phyloP scores from a whole-genome alignment of 2,113 vertebrate genomes.

The mouse (Mus musculus) region DNA sequence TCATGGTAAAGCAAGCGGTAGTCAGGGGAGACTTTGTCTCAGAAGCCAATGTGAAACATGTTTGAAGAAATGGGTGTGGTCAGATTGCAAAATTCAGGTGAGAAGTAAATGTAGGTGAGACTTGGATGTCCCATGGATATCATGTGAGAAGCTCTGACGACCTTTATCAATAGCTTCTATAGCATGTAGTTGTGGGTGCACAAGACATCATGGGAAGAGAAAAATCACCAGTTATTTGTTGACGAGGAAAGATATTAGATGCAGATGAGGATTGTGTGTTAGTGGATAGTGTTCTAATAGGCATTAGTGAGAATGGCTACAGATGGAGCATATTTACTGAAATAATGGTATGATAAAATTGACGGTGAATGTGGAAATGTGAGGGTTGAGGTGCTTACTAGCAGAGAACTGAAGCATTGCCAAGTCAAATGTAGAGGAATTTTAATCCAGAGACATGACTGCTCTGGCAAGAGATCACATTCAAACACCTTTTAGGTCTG shows the following conservation, averaged over 20 bases:
- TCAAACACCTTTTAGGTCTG: no score
- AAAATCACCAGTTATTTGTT: background rate
- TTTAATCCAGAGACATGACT: no score
- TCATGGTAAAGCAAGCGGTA: background rate
- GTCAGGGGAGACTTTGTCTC: background rate
- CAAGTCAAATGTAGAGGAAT: background rate
- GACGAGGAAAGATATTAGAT: background rate
- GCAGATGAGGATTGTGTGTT: background rate
- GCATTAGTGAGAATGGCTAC: background rate
- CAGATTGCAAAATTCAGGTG: background rate
- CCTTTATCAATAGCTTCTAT: background rate
- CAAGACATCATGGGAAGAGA: background rate
- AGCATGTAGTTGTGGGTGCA: background rate
- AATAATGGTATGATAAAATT: background rate
- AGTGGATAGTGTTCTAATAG: background rate
- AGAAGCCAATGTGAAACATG: background rate
- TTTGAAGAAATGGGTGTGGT: background rate
- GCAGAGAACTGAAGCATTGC: background rate
- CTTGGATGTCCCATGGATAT: background rate
- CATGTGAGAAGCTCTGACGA: background rate
- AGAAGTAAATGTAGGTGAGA: background rate
- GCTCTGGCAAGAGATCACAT: no score
- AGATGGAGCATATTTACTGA: background rate
- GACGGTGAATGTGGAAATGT: no score
- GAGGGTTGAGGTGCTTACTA: background rate